phyloP scores from a whole-genome alignment of 2,888 invertebrate genomes.

The Calliphora vomitoria region DNA sequence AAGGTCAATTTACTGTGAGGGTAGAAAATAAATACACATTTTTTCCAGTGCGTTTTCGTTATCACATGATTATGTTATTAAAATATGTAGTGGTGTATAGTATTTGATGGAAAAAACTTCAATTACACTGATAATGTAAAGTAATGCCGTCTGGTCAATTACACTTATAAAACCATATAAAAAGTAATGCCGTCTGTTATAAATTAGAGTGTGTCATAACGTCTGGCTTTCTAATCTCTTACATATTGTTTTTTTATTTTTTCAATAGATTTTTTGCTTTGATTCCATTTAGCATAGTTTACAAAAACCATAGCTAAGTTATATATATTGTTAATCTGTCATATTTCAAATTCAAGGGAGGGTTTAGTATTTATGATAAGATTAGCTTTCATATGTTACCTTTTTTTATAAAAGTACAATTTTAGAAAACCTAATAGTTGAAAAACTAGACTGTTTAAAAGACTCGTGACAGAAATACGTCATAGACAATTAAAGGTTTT shows the following conservation, averaged over 20 bases:
- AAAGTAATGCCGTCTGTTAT: slow-evolving; percentile 25
- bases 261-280: background rate
- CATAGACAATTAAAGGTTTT: too few species aligned
- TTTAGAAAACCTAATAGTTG: too few species aligned
- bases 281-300: background rate
- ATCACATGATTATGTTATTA: background rate
- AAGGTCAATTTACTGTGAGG: slow-evolving; percentile 22
- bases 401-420: too few species aligned
- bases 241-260: background rate
- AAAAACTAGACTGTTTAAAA: too few species aligned
- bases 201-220: background rate
- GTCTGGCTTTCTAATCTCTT: background rate
- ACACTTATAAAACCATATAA: background rate
- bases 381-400: too few species aligned
- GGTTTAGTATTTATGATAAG: too few species aligned
- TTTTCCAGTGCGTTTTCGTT: slow-evolving; percentile 17
- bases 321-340: too few species aligned
- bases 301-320: too few species aligned
- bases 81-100: background rate
- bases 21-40: background rate
- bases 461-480: too few species aligned
- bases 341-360: too few species aligned
- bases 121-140: background rate
- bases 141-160: background rate
- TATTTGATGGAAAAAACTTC: background rate